Evolutionary conservation across 2,797 vertebrate genomes (phyloP), one percentile per base, ranked within the genome.

Genomic region (Enteromius anoplus): DNA sequence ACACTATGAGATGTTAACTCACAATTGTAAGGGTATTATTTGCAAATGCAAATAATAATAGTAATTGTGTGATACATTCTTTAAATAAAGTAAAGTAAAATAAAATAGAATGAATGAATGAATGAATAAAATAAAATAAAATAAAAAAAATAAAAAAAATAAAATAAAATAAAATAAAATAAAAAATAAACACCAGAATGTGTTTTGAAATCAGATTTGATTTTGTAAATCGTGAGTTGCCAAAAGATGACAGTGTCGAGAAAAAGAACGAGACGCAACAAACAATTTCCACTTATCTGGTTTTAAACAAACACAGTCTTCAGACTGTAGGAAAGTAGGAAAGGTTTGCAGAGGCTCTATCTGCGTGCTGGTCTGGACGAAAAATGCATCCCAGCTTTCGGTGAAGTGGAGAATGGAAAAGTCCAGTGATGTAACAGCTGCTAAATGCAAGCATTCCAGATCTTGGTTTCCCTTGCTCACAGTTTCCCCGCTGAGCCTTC

Each of bases 361-460:
- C 82, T 85, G 83, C 87, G 34, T 81, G 84, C 53, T 34, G 40
- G 85, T 83, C 85, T 75, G 84, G 64, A 85, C 66, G 19, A 85
- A 73, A 85, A 55, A 71, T 47, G 87, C 86, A 85, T 89, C 89
- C 85, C 89, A 89, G 89, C 85, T 82, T 68, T 86, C 77, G 86
- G 88, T 87, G 89, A 88, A 88, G 88, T 86, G 88, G 91, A 87
- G 90, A 90, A 88, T 90, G 92, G 92, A 92, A 93, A 93, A 91
- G 85, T 91, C 79, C 88, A 86, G 90, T 93, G 93, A 93, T 89
- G 90, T 94, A 92, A 93, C 88, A 87, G 55, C 88, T 85, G 87
- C 83, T 85, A 88, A 90, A 89, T 85, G 85, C 53, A 73, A 89
- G 80, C 42, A 84, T 88, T 90, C 91, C 91, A 89, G 92, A 81